Conservation (phyloP, 2,113 vertebrate genomes). For the Amblyopsis rosae region DNA sequence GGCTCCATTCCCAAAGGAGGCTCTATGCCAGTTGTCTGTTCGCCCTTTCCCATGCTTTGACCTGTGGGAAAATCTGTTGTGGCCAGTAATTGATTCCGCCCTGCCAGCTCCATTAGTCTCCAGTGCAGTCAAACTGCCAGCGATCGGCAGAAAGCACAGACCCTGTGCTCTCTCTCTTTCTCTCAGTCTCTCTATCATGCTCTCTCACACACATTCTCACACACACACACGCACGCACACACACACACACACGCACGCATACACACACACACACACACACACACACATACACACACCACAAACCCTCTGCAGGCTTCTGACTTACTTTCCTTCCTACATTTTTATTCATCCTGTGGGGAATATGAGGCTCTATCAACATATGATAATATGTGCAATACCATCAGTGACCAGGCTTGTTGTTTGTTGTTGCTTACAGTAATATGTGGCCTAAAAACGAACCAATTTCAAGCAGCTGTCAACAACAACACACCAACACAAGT, state of each 20-base stretch:
- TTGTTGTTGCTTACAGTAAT: no score
- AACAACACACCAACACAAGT: background rate
- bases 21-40: slow-evolving; percentile 86
- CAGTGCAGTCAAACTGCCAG: slow-evolving; percentile 92
- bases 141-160: slow-evolving; percentile 82
- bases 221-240: no score
- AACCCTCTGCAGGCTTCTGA: slow-evolving; percentile 6
- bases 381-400: no score
- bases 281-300: background rate
- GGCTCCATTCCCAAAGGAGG: slow-evolving; percentile 82
- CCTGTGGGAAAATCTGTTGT: slow-evolving; percentile 99
- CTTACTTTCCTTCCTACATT: no score
- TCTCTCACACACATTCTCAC: slow-evolving; percentile 1
- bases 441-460: no score
- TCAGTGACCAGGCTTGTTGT: no score
- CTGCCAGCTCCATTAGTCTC: slow-evolving; percentile 98
- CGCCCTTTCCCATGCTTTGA: slow-evolving; percentile 93
- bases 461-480: background rate
- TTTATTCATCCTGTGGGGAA: no score
- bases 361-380: no score
- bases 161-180: slow-evolving; percentile 48
- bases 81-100: slow-evolving; percentile 99
- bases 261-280: background rate
- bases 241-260: no score
- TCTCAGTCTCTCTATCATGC: slow-evolving; percentile 9